Conservation (phyloP, 2,113 vertebrate species). For the Larimichthys polyactis region DNA sequence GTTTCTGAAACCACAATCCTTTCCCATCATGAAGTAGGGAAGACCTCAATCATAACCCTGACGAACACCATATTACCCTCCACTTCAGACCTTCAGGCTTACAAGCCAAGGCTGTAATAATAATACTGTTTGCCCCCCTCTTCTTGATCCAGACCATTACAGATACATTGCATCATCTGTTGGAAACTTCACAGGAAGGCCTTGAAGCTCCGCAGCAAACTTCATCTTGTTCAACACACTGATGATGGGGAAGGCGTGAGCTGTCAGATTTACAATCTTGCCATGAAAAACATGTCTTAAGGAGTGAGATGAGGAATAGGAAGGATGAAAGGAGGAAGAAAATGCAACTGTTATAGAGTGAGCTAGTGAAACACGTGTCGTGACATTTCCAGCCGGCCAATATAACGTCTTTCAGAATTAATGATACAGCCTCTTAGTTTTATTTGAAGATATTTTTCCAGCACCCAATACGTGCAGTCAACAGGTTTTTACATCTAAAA, state of each 20-base stretch:
- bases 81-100: neutral
- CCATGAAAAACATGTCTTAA: constrained; percentile 53
- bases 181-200: constrained; percentile 35
- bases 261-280: constrained; percentile 26
- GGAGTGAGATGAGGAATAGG: constrained; percentile 9
- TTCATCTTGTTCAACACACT: constrained; percentile 16
- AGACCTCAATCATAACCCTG: constrained; percentile 30
- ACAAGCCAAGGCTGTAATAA: constrained; percentile 21
- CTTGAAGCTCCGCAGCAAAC: constrained; percentile 13
- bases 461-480: neutral
- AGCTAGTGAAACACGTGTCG: neutral
- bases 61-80: neutral
- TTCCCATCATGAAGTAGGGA: constrained; percentile 3
- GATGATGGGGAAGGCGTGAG: neutral
- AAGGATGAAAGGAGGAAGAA: neutral
- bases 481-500: neutral
- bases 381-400: constrained; percentile 13
- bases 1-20: constrained; percentile 41
- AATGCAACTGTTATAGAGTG: neutral
- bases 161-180: constrained; percentile 50
- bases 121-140: neutral
- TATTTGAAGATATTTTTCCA: neutral
- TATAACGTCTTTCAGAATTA: neutral
- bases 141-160: constrained; percentile 34
- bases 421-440: neutral